phyloP scores from a whole-genome alignment of 2,113 vertebrate genomes.

The Phaethornis superciliosus region DNA sequence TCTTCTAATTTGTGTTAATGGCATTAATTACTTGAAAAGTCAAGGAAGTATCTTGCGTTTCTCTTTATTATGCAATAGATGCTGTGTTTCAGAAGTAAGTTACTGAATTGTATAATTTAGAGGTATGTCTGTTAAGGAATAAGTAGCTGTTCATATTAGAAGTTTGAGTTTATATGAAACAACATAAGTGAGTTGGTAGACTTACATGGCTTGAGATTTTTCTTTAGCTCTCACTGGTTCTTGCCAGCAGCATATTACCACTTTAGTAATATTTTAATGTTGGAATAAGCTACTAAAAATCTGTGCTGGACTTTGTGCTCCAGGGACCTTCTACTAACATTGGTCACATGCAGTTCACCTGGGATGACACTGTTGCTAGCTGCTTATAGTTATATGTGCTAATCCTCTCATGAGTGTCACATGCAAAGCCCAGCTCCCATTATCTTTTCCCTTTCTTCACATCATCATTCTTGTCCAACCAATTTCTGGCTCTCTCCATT shows the following conservation, averaged over 20 bases:
- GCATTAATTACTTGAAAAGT: neutral
- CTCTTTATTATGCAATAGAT: neutral
- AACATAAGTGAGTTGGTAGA: neutral
- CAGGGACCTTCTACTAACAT: neutral
- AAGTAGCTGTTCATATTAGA: neutral
- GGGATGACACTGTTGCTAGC: neutral
- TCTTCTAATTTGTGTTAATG: neutral
- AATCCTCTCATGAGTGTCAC: neutral
- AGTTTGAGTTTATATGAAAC: neutral
- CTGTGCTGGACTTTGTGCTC: neutral
- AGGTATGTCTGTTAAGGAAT: neutral
- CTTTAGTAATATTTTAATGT: neutral
- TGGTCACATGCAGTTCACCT: neutral
- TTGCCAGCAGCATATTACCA: neutral
- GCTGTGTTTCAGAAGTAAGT: neutral
- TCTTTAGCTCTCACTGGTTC: neutral
- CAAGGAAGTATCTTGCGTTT: neutral
- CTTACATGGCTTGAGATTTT: neutral
- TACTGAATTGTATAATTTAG: neutral
- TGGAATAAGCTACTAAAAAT: neutral
- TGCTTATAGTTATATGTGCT: neutral
- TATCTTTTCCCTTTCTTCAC: neutral
- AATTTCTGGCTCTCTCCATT: neutral
- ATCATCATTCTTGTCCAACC: neutral
- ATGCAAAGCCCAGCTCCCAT: neutral